These are phyloP conservation scores for Sus cebifrons DNA, from an alignment of 2,797 vertebrate genomes.

Conservation along the genomic window DNA sequence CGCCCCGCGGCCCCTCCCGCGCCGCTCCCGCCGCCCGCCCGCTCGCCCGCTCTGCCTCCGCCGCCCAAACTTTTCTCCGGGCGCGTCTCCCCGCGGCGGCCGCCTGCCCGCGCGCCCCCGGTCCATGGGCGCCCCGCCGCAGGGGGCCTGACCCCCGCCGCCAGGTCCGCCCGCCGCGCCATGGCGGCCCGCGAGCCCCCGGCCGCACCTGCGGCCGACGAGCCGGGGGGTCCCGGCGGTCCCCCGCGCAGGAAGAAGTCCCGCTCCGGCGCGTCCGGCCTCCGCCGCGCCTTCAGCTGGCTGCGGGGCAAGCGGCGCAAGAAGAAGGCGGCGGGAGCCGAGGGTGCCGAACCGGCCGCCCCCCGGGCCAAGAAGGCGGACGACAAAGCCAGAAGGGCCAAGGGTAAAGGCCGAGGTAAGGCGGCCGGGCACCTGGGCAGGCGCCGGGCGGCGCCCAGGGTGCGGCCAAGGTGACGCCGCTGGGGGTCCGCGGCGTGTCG, in stretches of 20 bases:
- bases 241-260: conserved; percentile 91
- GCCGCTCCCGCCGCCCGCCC: conserved; percentile 56
- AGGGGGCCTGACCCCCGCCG: conserved; percentile 80
- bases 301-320: conserved; percentile 93
- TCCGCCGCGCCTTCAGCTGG: conserved; percentile 95
- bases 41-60: conserved; percentile 68
- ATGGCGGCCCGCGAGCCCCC: conserved; percentile 86
- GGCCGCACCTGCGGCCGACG: conserved; percentile 80
- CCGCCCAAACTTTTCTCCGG: conserved; percentile 85
- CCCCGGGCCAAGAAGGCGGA: conserved; percentile 84
- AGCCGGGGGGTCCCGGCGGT: conserved; percentile 73
- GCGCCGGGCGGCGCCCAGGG: conserved; percentile 39
- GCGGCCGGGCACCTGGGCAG: conserved; percentile 74
- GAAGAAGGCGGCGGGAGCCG: conserved; percentile 84
- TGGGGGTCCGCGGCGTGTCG: neutral
- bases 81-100: conserved; percentile 68
- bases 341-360: conserved; percentile 72
- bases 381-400: conserved; percentile 83
- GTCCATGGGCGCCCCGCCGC: conserved; percentile 76
- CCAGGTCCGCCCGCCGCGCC: conserved; percentile 63
- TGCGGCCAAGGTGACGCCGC: neutral
- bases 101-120: conserved; percentile 27
- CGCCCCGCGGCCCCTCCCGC: conserved; percentile 63
- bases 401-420: conserved; percentile 87
- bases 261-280: conserved; percentile 89